phyloP scores from a whole-genome alignment of 2,113 vertebrate species.

The Heterotilapia buettikoferi region DNA sequence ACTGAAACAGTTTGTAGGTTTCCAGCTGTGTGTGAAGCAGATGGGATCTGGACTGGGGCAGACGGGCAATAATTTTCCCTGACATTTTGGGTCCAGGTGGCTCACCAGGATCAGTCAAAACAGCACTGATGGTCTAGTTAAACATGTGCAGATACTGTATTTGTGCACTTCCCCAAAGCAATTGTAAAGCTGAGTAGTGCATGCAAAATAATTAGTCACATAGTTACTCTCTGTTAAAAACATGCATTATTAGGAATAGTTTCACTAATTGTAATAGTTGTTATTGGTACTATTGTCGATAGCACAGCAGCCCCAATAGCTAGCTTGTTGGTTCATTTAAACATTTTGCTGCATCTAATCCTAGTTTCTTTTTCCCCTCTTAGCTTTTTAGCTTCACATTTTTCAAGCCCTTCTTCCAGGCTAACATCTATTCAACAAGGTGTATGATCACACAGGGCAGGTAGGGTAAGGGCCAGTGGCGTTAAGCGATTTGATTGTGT shows the following conservation, averaged over 20 bases:
- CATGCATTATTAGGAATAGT: not conserved
- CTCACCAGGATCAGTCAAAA: not conserved
- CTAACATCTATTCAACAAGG: not conserved
- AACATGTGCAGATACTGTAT: not conserved
- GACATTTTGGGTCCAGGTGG: not conserved
- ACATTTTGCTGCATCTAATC: not conserved
- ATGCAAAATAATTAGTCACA: not conserved
- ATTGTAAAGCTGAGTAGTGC: not conserved
- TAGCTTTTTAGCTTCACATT: not conserved
- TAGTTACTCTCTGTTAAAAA: not conserved
- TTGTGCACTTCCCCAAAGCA: not conserved
- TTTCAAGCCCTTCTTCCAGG: not conserved
- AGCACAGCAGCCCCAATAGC: rapidly evolving
- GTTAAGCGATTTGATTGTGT: not conserved
- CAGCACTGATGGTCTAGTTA: not conserved
- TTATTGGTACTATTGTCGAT: not conserved
- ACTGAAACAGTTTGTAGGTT: not conserved
- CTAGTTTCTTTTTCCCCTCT: not conserved
- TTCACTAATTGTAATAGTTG: not conserved
- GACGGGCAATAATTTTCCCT: not conserved
- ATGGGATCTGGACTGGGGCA: not conserved
- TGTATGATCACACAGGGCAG: not conserved
- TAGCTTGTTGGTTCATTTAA: not conserved
- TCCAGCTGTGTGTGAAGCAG: not conserved
- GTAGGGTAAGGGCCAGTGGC: not conserved